A percentile compares a stretch with the other conserved stretches of the same genome.
Conservation (phyloP, 2,888 invertebrate species). For the Stomorhina lunata region DNA sequence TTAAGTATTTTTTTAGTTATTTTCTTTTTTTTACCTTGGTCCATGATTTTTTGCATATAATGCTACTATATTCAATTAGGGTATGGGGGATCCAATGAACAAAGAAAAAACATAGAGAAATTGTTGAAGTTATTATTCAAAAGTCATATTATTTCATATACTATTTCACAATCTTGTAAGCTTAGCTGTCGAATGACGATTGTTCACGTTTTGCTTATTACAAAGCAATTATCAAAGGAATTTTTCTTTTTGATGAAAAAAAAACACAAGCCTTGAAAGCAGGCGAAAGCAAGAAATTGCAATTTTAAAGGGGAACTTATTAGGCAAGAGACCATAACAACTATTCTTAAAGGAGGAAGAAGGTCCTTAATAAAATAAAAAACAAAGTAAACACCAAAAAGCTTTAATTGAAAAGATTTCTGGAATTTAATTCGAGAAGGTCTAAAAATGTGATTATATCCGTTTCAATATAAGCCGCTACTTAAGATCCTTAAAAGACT, state of each 20-base stretch:
- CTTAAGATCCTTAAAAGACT: too few species aligned
- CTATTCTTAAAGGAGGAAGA: background rate
- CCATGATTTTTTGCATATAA: slow-evolving; percentile 11
- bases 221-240: slow-evolving; percentile 74
- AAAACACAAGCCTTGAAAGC: background rate
- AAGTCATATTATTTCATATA: slow-evolving; percentile 60
- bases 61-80: background rate
- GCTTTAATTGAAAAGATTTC: too few species aligned
- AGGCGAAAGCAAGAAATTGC: background rate
- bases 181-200: slow-evolving; percentile 35
- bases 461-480: too few species aligned
- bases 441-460: too few species aligned
- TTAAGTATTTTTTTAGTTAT: slow-evolving; percentile 8
- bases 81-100: background rate
- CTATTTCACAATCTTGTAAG: slow-evolving; percentile 51
- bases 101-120: slow-evolving; percentile 1
- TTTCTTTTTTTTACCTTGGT: background rate
- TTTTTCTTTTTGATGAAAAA: background rate
- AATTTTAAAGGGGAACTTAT: slow-evolving; percentile 1
- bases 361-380: background rate
- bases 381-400: too few species aligned
- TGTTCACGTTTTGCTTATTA: slow-evolving; percentile 72
- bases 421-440: too few species aligned
- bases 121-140: slow-evolving; percentile 33
- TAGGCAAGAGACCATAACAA: background rate